phyloP scores from a whole-genome alignment of 2,797 vertebrate genomes.

The Myoxocephalus aenaeus region DNA sequence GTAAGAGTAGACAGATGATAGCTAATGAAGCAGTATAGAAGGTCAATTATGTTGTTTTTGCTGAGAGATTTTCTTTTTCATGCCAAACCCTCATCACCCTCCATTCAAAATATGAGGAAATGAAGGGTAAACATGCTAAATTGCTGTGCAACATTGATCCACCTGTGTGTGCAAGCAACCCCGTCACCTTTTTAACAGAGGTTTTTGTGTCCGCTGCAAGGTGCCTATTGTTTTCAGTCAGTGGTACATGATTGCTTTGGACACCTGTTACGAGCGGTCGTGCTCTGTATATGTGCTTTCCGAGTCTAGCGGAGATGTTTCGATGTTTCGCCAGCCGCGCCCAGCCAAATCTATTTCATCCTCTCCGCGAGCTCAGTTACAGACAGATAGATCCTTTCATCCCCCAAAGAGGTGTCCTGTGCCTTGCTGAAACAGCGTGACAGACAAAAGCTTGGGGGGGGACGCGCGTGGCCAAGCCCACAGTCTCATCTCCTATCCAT shows the following conservation, averaged over 20 bases:
- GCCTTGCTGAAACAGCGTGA: constrained; percentile 66
- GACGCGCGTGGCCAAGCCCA: constrained; percentile 70
- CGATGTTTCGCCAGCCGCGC: constrained; percentile 54
- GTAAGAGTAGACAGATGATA: background rate
- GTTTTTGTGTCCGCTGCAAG: background rate
- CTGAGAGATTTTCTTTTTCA: background rate
- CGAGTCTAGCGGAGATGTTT: constrained; percentile 49
- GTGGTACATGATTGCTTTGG: constrained; percentile 33
- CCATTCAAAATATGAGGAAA: background rate
- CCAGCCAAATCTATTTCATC: constrained; percentile 73
- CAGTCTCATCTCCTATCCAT: constrained; percentile 66
- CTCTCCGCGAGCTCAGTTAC: constrained; percentile 67
- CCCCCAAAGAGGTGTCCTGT: constrained; percentile 67
- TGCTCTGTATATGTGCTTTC: constrained; percentile 32
- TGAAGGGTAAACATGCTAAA: background rate
- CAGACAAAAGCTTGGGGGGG: constrained; percentile 79
- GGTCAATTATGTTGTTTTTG: background rate
- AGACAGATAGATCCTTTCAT: constrained; percentile 69
- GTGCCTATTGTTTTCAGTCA: constrained; percentile 17
- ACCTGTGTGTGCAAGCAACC: background rate
- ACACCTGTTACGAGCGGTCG: constrained; percentile 40
- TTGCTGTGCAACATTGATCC: constrained; percentile 12
- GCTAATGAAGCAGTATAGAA: background rate
- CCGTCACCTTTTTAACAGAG: background rate
- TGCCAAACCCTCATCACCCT: background rate